Base-by-base conservation (phyloP, 2,113 vertebrate genomes). In the Dipodomys ordii region DNA sequence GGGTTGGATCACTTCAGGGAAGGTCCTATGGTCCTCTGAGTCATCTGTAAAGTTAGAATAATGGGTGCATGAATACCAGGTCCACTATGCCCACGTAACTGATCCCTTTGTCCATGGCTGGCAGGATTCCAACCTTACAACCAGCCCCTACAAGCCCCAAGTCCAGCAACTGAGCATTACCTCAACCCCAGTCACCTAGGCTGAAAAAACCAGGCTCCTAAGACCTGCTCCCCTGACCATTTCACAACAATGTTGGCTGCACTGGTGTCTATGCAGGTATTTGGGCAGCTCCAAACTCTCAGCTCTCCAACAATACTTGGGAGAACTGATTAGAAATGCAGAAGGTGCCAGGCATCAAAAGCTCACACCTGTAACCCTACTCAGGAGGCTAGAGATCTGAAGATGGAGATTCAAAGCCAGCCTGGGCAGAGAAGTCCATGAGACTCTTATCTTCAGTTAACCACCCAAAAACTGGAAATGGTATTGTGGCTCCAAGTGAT, bases 21-120 rank as follows among this genome's bases (percentile, higher is more conserved):
- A 57, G 53, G 28, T 49, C 19, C 3, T 53, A 11, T 60, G 28
- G 77, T 68, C 65, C 62, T 94, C 95, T 0, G 27, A 69, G 35
- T 90, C 97, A 92, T 91, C 97, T 97, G 95, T 18, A 92, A 96
- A 13, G 73, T 65, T 90, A 95, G 28, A 95, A 87, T 25, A 95
- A 76, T n/a, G 71, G 28, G 30, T 46, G 30, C 83, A 68, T 97
- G 86, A 96, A 20, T 10, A 10, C 9, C 32, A 92, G 57, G 74
- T 22, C 19, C 30, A 13, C 19, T 23, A 44, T 1, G 44, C 13
- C n/a, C 35, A 32, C 10, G 27, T 4, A 4, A 44, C n/a, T 25
- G 30, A 87, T 2, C 39, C 53, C 16, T 25, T 32, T 13, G 44
- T 49, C 71, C 69, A 25, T 0, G 9, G 84, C 78, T 81, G 60